phyloP scores from a whole-genome alignment of 2,888 invertebrate genomes.

The Euzophera pinguis region DNA sequence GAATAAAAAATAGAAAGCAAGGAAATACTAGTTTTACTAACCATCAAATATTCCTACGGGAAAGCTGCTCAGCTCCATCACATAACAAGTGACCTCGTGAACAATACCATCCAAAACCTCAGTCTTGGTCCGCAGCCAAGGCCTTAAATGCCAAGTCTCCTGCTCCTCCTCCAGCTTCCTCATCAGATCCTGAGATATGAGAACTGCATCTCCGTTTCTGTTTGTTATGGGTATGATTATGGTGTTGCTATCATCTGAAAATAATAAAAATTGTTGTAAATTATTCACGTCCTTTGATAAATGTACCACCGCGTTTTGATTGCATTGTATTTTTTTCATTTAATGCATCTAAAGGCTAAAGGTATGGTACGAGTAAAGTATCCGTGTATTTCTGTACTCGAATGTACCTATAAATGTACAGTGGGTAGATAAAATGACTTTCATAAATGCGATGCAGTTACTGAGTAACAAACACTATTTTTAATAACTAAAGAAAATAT shows the following conservation, averaged over 20 bases:
- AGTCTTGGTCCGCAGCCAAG: slow-evolving; percentile 61
- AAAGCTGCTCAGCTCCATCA: slow-evolving; percentile 75
- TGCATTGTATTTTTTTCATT: no score
- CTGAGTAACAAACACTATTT: no score
- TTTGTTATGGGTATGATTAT: slow-evolving; percentile 31
- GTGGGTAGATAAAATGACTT: no score
- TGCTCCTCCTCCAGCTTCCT: slow-evolving; percentile 47
- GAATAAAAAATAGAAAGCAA: no score
- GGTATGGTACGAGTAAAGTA: no score
- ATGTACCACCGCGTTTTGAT: no score
- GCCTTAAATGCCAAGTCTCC: slow-evolving; percentile 65
- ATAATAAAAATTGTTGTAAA: slow-evolving; percentile 6
- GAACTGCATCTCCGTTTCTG: slow-evolving; percentile 49
- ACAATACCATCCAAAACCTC: slow-evolving; percentile 44
- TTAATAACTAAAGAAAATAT: no score
- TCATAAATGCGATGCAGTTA: no score
- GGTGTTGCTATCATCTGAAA: slow-evolving; percentile 42
- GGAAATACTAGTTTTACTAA: slow-evolving; percentile 27
- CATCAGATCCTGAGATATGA: slow-evolving; percentile 48
- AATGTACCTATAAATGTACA: no score
- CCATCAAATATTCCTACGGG: slow-evolving; percentile 70
- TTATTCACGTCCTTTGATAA: neutral
- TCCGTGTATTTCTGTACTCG: no score
- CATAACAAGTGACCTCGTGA: slow-evolving; percentile 35
- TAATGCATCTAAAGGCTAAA: no score